Evolutionary conservation across 2,888 invertebrate genomes (phyloP).

Genomic region (Anthophora plumipes): DNA sequence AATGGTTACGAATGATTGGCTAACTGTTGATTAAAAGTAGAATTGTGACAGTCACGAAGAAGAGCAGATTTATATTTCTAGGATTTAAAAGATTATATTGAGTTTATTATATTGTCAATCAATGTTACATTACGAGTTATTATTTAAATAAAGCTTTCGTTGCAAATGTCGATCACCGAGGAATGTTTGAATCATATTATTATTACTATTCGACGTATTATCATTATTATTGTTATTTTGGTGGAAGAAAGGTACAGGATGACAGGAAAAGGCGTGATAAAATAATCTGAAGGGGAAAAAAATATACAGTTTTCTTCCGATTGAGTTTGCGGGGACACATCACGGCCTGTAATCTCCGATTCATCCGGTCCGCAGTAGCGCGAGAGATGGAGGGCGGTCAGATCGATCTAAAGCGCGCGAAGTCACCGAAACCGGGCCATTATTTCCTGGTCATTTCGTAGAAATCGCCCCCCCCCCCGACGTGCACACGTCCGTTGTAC

Average conservation of each 20-base stretch:
- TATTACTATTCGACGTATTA: no score
- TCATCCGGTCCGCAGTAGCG: constrained; percentile 16
- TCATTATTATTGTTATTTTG: no score
- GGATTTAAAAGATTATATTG: no score
- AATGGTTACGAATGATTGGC: no score
- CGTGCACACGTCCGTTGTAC: constrained; percentile 29
- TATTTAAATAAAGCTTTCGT: no score
- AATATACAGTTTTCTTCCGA: constrained; percentile 30
- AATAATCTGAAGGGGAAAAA: not conserved
- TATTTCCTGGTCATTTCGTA: constrained; percentile 63
- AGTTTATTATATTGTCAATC: no score
- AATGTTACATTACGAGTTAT: no score
- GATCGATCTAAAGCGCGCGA: constrained; percentile 25
- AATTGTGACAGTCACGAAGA: no score
- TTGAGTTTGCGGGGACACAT: constrained; percentile 23
- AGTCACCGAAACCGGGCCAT: constrained; percentile 55
- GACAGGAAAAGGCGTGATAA: not conserved
- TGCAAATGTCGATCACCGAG: no score
- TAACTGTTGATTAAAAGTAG: no score
- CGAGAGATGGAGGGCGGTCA: not conserved
- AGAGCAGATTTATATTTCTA: no score
- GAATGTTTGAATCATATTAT: no score
- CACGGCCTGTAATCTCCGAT: constrained; percentile 28
- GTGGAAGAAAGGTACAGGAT: not conserved
- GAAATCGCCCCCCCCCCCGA: constrained; percentile 29